These are phyloP conservation scores for Merluccius polli DNA, from an alignment of 2,797 vertebrate species.

Conservation along the genomic window DNA sequence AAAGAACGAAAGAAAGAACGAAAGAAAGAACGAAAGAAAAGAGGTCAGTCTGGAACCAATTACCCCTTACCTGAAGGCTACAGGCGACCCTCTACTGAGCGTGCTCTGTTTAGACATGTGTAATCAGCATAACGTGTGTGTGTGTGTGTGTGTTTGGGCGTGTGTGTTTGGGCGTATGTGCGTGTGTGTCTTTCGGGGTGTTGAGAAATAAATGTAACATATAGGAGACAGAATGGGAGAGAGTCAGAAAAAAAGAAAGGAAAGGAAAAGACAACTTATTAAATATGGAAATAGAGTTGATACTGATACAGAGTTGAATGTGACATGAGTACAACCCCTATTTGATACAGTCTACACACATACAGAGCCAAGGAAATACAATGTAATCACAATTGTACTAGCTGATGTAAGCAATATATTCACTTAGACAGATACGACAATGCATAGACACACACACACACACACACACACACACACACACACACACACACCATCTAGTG, in stretches of 20 bases:
- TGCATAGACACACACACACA: constrained; percentile 10
- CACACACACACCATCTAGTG: background rate
- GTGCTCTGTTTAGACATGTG: constrained; percentile 50
- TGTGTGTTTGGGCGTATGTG: constrained; percentile 11
- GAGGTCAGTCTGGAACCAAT: constrained; percentile 58
- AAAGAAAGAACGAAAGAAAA: background rate
- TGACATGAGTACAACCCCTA: background rate
- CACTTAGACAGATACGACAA: constrained; percentile 11
- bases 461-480: constrained; percentile 22
- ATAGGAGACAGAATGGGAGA: background rate
- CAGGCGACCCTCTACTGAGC: constrained; percentile 42
- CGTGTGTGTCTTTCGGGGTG: constrained; percentile 10
- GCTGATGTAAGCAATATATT: constrained; percentile 17
- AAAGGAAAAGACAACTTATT: background rate
- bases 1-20: background rate
- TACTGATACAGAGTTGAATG: background rate
- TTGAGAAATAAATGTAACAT: background rate
- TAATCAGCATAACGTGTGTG: constrained; percentile 48
- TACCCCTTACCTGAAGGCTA: constrained; percentile 53
- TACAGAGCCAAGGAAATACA: constrained; percentile 9
- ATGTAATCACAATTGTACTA: constrained; percentile 4
- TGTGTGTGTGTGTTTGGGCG: constrained; percentile 15
- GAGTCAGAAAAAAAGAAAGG: background rate
- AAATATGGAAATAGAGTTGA: background rate
- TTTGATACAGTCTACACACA: constrained; percentile 8